A percentile compares a stretch with the other conserved stretches of the same genome.
Evolutionary conservation across 2,888 invertebrate genomes (phyloP).

Genomic region (Eudemis profundana): DNA sequence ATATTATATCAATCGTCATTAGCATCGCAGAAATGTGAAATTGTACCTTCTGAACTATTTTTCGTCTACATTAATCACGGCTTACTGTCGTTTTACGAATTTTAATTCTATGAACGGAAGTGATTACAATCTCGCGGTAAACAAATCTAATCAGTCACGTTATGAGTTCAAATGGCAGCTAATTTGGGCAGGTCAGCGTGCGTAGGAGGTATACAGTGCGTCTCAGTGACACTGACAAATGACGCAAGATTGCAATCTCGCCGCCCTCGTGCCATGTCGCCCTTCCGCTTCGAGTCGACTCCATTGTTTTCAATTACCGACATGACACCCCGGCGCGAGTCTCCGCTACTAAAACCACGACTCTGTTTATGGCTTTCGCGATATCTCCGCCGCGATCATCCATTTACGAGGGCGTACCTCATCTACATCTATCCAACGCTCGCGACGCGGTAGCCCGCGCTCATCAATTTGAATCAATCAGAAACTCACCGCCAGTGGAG

Average conservation of each 20-base stretch:
- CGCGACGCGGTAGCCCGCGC: slow-evolving; percentile 48
- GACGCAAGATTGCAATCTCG: slow-evolving; percentile 91
- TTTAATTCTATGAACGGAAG: slow-evolving; percentile 16
- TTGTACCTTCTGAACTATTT: slow-evolving; percentile 5
- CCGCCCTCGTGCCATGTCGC: slow-evolving; percentile 76
- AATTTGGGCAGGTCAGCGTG: slow-evolving; percentile 77
- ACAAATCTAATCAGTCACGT: slow-evolving; percentile 41
- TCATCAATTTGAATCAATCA: slow-evolving; percentile 72
- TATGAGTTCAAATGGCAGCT: slow-evolving; percentile 53
- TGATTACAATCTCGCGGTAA: slow-evolving; percentile 24
- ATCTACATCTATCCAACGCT: slow-evolving; percentile 64
- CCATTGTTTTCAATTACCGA: slow-evolving; percentile 85
- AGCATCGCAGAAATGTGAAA: neutral
- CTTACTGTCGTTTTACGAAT: slow-evolving; percentile 29
- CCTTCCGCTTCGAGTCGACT: slow-evolving; percentile 76
- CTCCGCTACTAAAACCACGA: slow-evolving; percentile 74
- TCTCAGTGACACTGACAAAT: slow-evolving; percentile 90
- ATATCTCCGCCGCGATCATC: slow-evolving; percentile 76
- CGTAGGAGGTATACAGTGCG: slow-evolving; percentile 67
- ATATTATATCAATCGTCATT: neutral
- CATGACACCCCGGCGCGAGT: slow-evolving; percentile 78
- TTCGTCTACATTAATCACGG: slow-evolving; percentile 21
- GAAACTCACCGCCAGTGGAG: slow-evolving; percentile 72
- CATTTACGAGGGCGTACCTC: slow-evolving; percentile 70
- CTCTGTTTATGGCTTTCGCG: slow-evolving; percentile 74